A percentile compares a stretch with the other conserved stretches of the same genome.
Evolutionary conservation across 2,888 invertebrate genomes (phyloP).

Genomic region (Apoderus coryli): DNA sequence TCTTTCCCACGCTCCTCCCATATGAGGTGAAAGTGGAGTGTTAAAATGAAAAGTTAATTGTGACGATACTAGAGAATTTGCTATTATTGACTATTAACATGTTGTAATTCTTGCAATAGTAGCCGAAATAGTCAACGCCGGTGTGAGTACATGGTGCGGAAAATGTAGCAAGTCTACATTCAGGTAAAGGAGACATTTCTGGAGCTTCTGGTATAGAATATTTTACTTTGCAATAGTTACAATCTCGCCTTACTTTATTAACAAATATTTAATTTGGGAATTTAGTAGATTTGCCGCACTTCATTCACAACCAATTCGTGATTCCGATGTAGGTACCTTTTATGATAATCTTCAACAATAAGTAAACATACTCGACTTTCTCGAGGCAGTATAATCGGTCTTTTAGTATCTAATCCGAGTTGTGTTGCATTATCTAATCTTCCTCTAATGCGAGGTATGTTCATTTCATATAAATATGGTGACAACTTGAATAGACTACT

Average conservation of each 20-base stretch:
- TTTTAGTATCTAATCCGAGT: background rate
- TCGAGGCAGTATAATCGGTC: background rate
- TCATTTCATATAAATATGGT: no score
- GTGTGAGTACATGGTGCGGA: conserved; percentile 1
- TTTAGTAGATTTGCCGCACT: no score
- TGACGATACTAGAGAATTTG: background rate
- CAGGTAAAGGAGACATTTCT: background rate
- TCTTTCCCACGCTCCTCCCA: conserved; percentile 1
- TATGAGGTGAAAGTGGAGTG: conserved; percentile 1
- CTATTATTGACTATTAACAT: background rate
- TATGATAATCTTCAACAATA: background rate
- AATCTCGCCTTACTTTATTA: no score
- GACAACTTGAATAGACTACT: no score
- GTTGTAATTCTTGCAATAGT: background rate
- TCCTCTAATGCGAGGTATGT: background rate
- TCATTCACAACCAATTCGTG: conserved; percentile 1
- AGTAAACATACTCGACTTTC: background rate
- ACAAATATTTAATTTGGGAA: no score
- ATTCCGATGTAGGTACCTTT: background rate
- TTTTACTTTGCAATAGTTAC: no score
- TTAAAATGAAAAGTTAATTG: background rate
- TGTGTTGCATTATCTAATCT: background rate
- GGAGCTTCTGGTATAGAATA: no score
- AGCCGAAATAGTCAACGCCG: background rate
- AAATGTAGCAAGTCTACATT: conserved; percentile 1